A percentile compares a stretch with the other conserved stretches of the same genome.
These are phyloP conservation scores for Carlito syrichta DNA, from an alignment of 2,113 vertebrate genomes.

Conservation along the genomic window DNA sequence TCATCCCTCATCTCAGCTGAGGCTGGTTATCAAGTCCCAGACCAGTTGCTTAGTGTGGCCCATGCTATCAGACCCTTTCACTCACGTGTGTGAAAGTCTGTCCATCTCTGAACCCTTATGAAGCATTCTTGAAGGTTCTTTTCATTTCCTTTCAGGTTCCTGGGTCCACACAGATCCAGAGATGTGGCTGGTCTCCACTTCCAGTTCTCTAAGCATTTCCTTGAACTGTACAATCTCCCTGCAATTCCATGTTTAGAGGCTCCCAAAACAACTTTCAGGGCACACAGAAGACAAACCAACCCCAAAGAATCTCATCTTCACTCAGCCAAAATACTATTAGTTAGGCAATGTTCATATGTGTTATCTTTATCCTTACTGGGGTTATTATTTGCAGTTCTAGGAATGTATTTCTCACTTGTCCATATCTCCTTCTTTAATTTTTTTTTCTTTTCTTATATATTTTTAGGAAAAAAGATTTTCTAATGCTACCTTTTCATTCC, in stretches of 20 bases:
- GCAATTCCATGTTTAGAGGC: background rate
- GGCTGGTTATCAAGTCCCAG: background rate
- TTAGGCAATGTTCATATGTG: background rate
- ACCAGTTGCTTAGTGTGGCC: too few relatives aligned
- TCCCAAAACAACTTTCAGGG: background rate
- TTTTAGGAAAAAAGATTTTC: background rate
- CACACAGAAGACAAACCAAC: background rate
- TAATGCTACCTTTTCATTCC: background rate
- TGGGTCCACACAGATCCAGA: background rate
- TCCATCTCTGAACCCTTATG: background rate
- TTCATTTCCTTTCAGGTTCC: background rate
- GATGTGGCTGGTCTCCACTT: background rate
- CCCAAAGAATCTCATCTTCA: background rate
- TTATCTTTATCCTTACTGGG: background rate
- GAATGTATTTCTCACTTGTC: background rate
- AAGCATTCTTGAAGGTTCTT: background rate
- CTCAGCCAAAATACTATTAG: background rate
- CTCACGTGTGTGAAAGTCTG: background rate
- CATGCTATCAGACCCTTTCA: background rate
- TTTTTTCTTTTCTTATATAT: background rate
- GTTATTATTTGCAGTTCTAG: background rate
- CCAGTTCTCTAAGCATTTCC: background rate
- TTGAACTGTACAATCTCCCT: background rate
- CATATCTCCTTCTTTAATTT: background rate
- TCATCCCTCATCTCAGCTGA: background rate